These are phyloP conservation scores for Limenitis camilla DNA, from an alignment of 2,888 invertebrate genomes.

Conservation along the genomic window DNA sequence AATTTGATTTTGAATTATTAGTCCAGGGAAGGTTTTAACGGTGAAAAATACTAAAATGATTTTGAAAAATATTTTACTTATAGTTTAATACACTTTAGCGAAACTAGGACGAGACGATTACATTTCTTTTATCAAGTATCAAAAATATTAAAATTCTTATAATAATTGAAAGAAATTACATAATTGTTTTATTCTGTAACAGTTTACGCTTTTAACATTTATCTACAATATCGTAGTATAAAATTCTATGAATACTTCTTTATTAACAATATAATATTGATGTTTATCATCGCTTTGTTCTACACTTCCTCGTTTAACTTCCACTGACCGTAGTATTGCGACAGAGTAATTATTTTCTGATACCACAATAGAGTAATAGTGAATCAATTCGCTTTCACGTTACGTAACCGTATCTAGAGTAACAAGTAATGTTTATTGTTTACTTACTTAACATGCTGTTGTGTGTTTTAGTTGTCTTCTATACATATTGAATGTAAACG, in stretches of 20 bases:
- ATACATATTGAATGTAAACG: neutral
- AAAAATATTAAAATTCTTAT: neutral
- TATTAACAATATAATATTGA: neutral
- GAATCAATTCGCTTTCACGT: slow-evolving; percentile 9
- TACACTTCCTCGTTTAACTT: slow-evolving; percentile 4
- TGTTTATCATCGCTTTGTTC: neutral
- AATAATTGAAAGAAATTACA: neutral
- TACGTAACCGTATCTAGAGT: slow-evolving; percentile 11
- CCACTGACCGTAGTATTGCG: slow-evolving; percentile 2
- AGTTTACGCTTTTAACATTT: no score
- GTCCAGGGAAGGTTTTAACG: no score
- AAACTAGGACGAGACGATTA: no score
- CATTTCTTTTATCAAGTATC: neutral
- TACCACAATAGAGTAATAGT: slow-evolving; percentile 14
- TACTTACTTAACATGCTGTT: neutral
- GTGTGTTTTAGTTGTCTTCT: neutral
- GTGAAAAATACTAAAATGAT: no score
- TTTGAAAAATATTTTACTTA: no score
- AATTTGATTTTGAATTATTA: no score
- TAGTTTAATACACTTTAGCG: no score
- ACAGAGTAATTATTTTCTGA: slow-evolving; percentile 15
- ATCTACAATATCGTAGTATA: no score
- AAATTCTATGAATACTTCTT: neutral
- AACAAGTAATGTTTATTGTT: slow-evolving; percentile 1
- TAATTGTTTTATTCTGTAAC: no score